Evolutionary conservation across 2,888 invertebrate species (phyloP), one percentile per base, ranked within the genome.

Genomic region (Disparrhopalites patrizii): DNA sequence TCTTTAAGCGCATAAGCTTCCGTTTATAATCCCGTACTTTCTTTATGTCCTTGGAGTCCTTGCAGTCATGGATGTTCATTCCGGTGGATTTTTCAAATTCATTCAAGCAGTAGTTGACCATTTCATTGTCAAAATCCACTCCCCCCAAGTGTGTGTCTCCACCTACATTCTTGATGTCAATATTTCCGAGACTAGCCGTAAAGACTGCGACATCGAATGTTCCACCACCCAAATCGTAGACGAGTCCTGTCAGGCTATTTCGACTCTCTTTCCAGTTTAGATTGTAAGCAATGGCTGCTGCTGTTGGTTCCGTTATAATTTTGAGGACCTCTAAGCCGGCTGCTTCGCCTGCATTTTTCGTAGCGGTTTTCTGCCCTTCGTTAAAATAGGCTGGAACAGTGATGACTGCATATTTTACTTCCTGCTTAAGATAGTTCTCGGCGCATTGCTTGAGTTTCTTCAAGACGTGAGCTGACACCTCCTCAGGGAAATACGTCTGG

Each of bases 391-490:
- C 91, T 1, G 90, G 90, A 2, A 90, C 90, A 2, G 90, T 90
- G 74, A 90, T 81, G 0, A 90, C 89, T 1, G 89, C 89, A 76
- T 89, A 87, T n/a, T 81, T 83, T 68, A 93, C 88, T 40, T 85
- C 84, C 77, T 87, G 86, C 67, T 95, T 95, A 73, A 92, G 83
- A 79, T 88, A 91, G 0, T 90, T 90, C 81, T 92, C 92, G 38
- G 92, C 91, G 58, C 88, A 90, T 81, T 91, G 90, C 84, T 91
- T 93, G 93, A 94, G 93, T 79, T 93, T 93, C 28, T 86, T 87
- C 69, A 95, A 83, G 50, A 85, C 83, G 84, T 85, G 85, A 47
- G 84, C 83, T 62, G 83, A 83, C 63, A 85, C 80, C 79, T 85
- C 85, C 77, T 85, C 85, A 1, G 85, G 84, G 78, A 79, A 82